Evolutionary conservation across 92 coral and sea anemone species (phyloP), one percentile per base, ranked within the genome.

Genomic region (Siderastrea siderea): DNA sequence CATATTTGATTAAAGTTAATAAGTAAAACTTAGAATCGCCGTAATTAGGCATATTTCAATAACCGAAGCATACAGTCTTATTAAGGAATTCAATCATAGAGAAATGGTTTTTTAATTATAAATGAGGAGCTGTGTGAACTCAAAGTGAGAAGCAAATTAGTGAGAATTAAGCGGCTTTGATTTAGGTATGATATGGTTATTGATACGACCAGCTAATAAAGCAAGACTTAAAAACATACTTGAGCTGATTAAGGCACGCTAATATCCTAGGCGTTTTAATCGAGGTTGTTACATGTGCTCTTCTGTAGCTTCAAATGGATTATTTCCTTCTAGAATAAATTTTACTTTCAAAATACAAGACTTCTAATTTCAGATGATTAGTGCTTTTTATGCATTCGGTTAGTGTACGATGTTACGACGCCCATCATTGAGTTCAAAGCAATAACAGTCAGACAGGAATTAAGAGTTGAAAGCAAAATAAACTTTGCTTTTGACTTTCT

Each of bases 1-100:
- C 95, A 88, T 55, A 75, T 77, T 86, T 95, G 81, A 95, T 95
- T 93, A 91, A 80, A 50, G 88, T 71, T 91, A 95, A 95, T 93
- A 79, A 53, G 87, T 49, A 55, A 83, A 85, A 82, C 84, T 64
- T 75, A 93, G 85, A 67, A 74, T 26, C 48, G 59, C 17, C 93
- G 82, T 92, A 91, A 89, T 93, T 91, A 86, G 91, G 81, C 89
- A 48, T 58, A 86, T 85, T 86, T 90, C 95, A 78, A 90, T 84
- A 86, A 72, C 91, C 17, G 75, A 59, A 12, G 75, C 71, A 92
- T 63, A 80, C 79, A 72, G 70, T 60, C 65, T 71, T 50, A 75
- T 85, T 75, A 69, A 83, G 82, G 74, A 53, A 58, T 89, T 83
- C 86, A 89, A 89, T 89, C 69, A 76, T 54, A 19, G 75, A 51